Base-by-base conservation (phyloP, 2,113 vertebrate genomes). In the Sylvilagus bachmani region DNA sequence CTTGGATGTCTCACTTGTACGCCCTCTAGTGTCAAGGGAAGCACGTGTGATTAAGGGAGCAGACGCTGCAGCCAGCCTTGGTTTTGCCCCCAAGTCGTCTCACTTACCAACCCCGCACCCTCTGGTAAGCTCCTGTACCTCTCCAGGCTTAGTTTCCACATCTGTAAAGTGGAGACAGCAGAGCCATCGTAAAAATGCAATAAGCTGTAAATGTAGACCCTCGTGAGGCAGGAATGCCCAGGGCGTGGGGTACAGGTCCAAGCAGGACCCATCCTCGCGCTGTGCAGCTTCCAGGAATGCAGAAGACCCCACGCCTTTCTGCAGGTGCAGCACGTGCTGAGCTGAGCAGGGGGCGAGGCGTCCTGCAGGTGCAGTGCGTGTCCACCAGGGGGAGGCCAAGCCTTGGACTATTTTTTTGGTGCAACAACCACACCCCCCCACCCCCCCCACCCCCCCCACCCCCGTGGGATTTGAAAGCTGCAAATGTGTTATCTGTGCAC, bases 261-360 rank as follows among this genome's bases (percentile, higher is more conserved):
- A 49, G 25, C 55, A 58, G 55, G 11, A 16, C 55, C 55, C 44
- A 44, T 81, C 69, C 24, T 38, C 62, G 13, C 44, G 80, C 71
- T 78, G 0, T 62, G 38, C 3, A 0, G 25, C 17, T 73, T 78
- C 24, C 13, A 55, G 36, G 17, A 88, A 44, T 11, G 36, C 36
- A 78, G 1, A 5, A 21, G n/a, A 29, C 31, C 16, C 16, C 11
- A 0, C 5, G 53, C 17, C 4, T 64, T 9, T 6, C 44, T 44
- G 44, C 44, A 44, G 44, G 44, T 44, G 44, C 44, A 44, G 44
- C 7, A 7, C 44, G 44, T 44, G 44, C 44, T 44, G 44, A 44
- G 44, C 44, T 44, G 44, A 44, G 44, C 44, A 44, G 44, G 44
- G 44, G 44, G 44, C 38, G 38, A 3, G 38, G 38, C 38, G 38